A percentile compares a stretch with the other conserved stretches of the same genome.
phyloP scores from a whole-genome alignment of 2,113 vertebrate species.

The Synodontis membranacea region DNA sequence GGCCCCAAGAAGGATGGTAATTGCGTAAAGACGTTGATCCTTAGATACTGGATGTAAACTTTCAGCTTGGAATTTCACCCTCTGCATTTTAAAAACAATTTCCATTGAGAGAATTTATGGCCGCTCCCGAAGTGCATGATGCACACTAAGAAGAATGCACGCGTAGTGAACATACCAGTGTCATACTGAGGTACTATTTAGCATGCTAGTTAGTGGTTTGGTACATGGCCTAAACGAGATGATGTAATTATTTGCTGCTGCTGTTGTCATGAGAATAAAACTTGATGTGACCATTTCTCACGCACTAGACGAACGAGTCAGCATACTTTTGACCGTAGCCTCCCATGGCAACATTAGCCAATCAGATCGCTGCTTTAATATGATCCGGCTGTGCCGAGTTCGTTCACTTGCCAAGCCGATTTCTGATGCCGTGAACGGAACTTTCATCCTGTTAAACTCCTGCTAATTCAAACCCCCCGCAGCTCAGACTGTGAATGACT shows the following conservation, averaged over 20 bases:
- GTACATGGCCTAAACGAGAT: neutral
- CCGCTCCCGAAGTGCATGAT: neutral
- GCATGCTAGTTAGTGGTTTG: neutral
- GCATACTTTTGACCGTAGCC: neutral
- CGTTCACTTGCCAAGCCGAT: neutral
- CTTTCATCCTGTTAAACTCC: neutral
- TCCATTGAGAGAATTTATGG: neutral
- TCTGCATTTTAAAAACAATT: neutral
- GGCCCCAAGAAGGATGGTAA: neutral
- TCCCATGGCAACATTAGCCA: neutral
- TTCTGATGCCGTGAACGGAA: neutral
- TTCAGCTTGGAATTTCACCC: neutral
- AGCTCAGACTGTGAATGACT: neutral
- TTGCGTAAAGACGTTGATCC: neutral
- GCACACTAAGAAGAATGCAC: neutral
- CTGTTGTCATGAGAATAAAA: neutral
- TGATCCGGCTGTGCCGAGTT: neutral
- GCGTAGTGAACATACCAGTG: too few species aligned
- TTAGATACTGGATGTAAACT: neutral
- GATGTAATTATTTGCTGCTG: neutral
- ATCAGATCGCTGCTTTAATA: neutral
- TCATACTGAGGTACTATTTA: neutral
- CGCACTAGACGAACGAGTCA: neutral
- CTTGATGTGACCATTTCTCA: neutral
- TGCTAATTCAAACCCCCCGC: neutral